phyloP scores from a whole-genome alignment of 2,797 vertebrate genomes.

The Setipinna tenuifilis region DNA sequence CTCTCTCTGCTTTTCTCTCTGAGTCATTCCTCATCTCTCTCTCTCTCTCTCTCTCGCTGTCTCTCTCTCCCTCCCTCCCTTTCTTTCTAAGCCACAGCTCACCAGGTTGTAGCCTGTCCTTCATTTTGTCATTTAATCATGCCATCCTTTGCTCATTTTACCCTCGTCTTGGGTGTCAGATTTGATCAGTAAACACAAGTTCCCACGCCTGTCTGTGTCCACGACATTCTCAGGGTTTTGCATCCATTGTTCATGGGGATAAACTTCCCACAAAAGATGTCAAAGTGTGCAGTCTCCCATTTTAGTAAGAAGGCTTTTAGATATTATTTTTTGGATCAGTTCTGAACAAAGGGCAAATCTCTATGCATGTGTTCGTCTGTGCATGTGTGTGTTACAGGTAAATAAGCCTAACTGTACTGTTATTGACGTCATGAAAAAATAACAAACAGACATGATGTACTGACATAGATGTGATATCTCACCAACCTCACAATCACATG shows the following conservation, averaged over 20 bases:
- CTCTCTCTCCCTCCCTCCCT: neutral
- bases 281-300: neutral
- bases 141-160: neutral
- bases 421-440: neutral
- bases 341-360: neutral
- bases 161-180: conserved; percentile 1
- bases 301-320: neutral
- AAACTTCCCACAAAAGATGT: conserved; percentile 5
- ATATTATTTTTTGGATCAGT: neutral
- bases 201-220: neutral
- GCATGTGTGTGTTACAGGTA: neutral
- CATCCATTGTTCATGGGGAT: conserved; percentile 10
- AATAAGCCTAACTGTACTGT: too few relatives aligned
- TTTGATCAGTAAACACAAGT: neutral
- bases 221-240: neutral
- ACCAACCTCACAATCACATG: neutral
- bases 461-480: neutral
- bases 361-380: neutral
- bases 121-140: conserved; percentile 7
- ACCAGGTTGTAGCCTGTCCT: neutral
- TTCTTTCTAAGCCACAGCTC: neutral
- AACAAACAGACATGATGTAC: neutral
- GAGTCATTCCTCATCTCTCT: neutral
- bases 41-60: too few relatives aligned
- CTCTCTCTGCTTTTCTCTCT: neutral